Base-by-base conservation (phyloP, 2,113 vertebrate genomes). In the Anarhynchus alexandrinus region DNA sequence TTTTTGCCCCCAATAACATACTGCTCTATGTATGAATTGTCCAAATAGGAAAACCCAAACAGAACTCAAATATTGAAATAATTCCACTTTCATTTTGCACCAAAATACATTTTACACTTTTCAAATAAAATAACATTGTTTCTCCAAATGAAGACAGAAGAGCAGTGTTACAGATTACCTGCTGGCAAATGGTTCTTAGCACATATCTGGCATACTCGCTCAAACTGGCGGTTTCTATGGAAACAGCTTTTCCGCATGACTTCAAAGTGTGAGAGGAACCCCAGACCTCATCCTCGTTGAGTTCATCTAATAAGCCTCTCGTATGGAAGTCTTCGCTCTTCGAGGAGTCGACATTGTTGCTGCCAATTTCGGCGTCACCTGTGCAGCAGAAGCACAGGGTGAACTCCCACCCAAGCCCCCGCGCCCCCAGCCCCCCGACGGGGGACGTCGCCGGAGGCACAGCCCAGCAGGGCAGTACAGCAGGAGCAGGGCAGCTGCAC, bases 311-410 rank as follows among this genome's bases (percentile, higher is more conserved):
- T 26, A 98, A 85, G 40, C 96, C 93, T 82, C 96, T 92, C 94
- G 97, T 12, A 21, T 29, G 81, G 59, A 98, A 96, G 57, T 97
- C 98, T 16, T 98, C 98, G 3, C 83, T 97, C 90, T 98, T 98
- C 94, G 97, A 91, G 42, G 97, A 71, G 84, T 30, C 96, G 80
- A 95, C 87, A 5, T 22, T 89, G 93, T 32, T 98, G 93, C 36
- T 98, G 89, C 98, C 97, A 26, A 98, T 98, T 91, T 97, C 98
- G 3, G 98, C 98, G 10, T 98, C 98, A 8, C 98, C 98, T 98
- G 88, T 3, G 82, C 16, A 76, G 93, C 27, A 96, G 86, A 97
- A 96, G 54, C 74, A 93, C 51, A 93, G 49, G 16, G 82, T 95
- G 85, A 97, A 20, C 55, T 23, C 23, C 11, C 14, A 10, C 17